A percentile compares a stretch with the other conserved stretches of the same genome.
Conservation (phyloP, 2,797 vertebrate genomes). For the Typhlichthys subterraneus region DNA sequence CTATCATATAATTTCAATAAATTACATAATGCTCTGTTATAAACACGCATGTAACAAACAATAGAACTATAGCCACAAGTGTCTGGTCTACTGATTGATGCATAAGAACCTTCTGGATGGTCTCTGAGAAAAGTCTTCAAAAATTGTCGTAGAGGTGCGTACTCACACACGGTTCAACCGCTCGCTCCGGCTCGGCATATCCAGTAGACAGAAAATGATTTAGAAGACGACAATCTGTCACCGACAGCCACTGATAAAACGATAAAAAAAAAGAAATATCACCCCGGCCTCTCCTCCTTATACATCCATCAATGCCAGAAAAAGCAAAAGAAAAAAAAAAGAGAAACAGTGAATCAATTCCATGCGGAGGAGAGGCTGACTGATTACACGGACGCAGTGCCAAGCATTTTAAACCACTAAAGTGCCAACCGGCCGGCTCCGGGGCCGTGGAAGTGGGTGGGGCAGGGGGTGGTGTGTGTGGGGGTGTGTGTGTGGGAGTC, state of each 20-base stretch:
- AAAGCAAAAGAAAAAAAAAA: not conserved
- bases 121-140: constrained; percentile 37
- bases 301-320: constrained; percentile 31
- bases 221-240: constrained; percentile 24
- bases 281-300: constrained; percentile 21
- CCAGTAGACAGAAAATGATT: constrained; percentile 20
- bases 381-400: constrained; percentile 32
- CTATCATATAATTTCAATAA: constrained; percentile 74
- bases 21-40: constrained; percentile 76
- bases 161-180: constrained; percentile 32
- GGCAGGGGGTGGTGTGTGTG: constrained; percentile 1
- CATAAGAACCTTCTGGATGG: constrained; percentile 62
- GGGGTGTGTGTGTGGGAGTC: not conserved
- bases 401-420: constrained; percentile 46
- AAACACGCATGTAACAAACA: constrained; percentile 75
- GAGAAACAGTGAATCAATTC: constrained; percentile 38
- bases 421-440: constrained; percentile 39
- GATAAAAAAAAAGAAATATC: constrained; percentile 15
- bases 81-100: constrained; percentile 78
- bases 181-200: constrained; percentile 25
- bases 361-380: constrained; percentile 39
- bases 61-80: constrained; percentile 80
- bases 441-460: constrained; percentile 51
- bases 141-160: constrained; percentile 32
- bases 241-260: constrained; percentile 8